Percentiles rank a stretch among this genome's conserved stretches.
Conservation (phyloP, 30 jellyfish, hydroid and myxozoan genomes). For the Sanderia malayensis region DNA sequence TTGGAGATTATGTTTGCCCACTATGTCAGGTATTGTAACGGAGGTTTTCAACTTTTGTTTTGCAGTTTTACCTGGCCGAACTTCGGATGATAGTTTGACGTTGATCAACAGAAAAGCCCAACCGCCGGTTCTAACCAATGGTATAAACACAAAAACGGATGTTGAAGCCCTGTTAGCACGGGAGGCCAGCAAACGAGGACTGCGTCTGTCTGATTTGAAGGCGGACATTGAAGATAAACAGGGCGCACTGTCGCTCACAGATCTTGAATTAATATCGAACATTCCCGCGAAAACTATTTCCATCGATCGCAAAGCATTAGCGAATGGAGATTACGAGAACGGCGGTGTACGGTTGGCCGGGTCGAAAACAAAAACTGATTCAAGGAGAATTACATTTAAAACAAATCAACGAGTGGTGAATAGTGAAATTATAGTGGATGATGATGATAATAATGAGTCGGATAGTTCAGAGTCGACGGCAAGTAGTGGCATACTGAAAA, state of each 20-base stretch:
- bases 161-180: slow-evolving; percentile 73
- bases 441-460: slow-evolving; percentile 71
- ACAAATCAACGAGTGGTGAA: slow-evolving; percentile 22
- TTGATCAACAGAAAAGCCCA: slow-evolving; percentile 47
- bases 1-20: too few species aligned
- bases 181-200: slow-evolving; percentile 85
- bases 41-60: too few species aligned
- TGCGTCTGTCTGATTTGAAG: slow-evolving; percentile 58
- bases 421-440: too few species aligned
- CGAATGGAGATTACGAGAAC: slow-evolving; percentile 59
- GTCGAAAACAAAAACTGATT: slow-evolving; percentile 52
- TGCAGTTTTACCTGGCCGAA: slow-evolving; percentile 44
- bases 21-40: too few species aligned
- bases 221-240: slow-evolving; percentile 75
- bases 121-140: slow-evolving; percentile 68
- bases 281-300: slow-evolving; percentile 56
- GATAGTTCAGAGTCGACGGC: slow-evolving; percentile 93
- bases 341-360: slow-evolving; percentile 41
- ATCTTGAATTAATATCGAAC: slow-evolving; percentile 78
- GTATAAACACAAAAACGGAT: slow-evolving; percentile 85
- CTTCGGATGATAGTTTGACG: slow-evolving; percentile 47
- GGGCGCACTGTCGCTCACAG: slow-evolving; percentile 73
- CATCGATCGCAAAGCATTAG: slow-evolving; percentile 52
- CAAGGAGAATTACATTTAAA: slow-evolving; percentile 21
- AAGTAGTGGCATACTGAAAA: slow-evolving; percentile 70